A percentile compares a stretch with the other conserved stretches of the same genome.
Evolutionary conservation across 2,888 invertebrate species (phyloP).

Genomic region (Drosophila nr. medialis): DNA sequence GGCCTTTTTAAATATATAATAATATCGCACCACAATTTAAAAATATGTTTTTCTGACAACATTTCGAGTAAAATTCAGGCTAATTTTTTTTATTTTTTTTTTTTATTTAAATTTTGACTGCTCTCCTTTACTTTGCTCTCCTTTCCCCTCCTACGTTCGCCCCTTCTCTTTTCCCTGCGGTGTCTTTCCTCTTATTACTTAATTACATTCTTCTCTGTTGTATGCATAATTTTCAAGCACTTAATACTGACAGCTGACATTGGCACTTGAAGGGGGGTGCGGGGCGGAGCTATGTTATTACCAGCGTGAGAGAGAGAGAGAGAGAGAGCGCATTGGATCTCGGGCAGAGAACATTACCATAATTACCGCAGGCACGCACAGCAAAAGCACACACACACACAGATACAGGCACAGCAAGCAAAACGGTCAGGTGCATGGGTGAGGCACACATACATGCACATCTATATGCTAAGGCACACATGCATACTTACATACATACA

Average conservation of each 20-base stretch:
- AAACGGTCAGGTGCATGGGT: constrained; percentile 29
- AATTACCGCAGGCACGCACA: constrained; percentile 66
- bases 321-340: constrained; percentile 13
- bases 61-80: neutral
- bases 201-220: constrained; percentile 64
- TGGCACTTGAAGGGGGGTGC: neutral
- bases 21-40: neutral
- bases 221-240: constrained; percentile 68
- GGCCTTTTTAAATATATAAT: neutral
- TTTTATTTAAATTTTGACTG: neutral
- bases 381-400: constrained; percentile 36
- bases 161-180: neutral
- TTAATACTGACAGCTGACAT: constrained; percentile 47
- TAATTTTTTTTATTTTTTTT: neutral
- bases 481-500: constrained; percentile 16
- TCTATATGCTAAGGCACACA: constrained; percentile 10
- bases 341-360: constrained; percentile 67
- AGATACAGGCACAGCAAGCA: constrained; percentile 17
- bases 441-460: constrained; percentile 26
- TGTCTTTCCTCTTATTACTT: constrained; percentile 53
- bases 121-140: constrained; percentile 2
- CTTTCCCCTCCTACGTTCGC: neutral
- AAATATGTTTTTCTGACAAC: neutral
- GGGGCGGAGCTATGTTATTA: constrained; percentile 10
- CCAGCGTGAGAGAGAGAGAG: neutral